Evolutionary conservation across 2,888 invertebrate species (phyloP), one percentile per base, ranked within the genome.

Genomic region (Hypsopygia costalis): DNA sequence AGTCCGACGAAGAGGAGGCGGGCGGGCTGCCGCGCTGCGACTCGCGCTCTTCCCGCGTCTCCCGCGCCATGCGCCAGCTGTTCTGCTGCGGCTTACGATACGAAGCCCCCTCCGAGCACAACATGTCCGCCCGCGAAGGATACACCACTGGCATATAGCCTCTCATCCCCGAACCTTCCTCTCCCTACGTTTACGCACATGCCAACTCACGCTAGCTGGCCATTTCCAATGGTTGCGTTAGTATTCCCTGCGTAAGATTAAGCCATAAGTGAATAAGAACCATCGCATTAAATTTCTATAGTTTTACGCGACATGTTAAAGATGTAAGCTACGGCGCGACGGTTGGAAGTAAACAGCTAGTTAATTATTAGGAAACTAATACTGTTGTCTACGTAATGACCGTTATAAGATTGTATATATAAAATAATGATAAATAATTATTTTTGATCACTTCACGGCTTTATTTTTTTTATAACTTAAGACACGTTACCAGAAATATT

Each of bases 1-100:
- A 86, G 85, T 78, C 75, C 16, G 78, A 81, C 57, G 80, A 78
- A 34, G 79, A 81, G 51, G 85, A 81, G 57, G 83, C 81, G 55
- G 69, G 86, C 70, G 86, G 83, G 80, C 75, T 82, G 81, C 79
- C 85, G 69, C 83, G 82, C 70, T 76, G 69, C 56, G 81, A 72
- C 46, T 81, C 81, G 41, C 80, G 62, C 49, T 55, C 62, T 36
- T 80, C 81, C 20, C 81, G 81, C 41, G 69, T 81, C 34, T 69
- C 74, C 27, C 82, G 79, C 61, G 80, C 58, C 36, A 62, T 83
- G 49, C 80, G 83, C 7, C 75, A 79, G 49, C 62, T 85, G 55
- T 69, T 87, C 67, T 87, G 87, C 65, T 87, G 87, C 61, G 85
- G 86, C 41, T 63, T 75, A 30, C 57, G 68, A 25, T 66, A 76